Percentiles rank a stretch among this genome's conserved stretches.
These are phyloP conservation scores for Percopsis omiscomaycus DNA, from an alignment of 2,797 vertebrate genomes.

Conservation along the genomic window DNA sequence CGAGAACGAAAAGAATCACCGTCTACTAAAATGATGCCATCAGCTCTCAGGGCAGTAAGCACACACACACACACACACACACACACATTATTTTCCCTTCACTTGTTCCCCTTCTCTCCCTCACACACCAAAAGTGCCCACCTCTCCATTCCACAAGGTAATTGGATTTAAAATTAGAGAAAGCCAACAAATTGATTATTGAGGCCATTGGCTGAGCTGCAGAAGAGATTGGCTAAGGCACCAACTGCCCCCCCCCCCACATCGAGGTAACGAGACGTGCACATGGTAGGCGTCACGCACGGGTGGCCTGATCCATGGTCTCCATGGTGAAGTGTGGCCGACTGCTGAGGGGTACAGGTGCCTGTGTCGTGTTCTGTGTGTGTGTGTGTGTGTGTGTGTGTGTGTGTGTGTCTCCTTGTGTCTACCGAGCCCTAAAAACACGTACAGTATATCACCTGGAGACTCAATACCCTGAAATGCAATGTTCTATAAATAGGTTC, in stretches of 20 bases:
- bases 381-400: not conserved
- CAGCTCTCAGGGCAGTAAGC: not conserved
- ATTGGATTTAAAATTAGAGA: slow-evolving; percentile 71
- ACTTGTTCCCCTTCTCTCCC: not conserved
- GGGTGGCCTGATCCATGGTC: slow-evolving; percentile 13
- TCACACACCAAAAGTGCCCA: not conserved
- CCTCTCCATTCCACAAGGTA: slow-evolving; percentile 27
- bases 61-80: slow-evolving; percentile 9
- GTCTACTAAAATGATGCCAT: too few species aligned
- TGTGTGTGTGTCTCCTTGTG: too few species aligned
- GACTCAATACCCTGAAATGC: too few species aligned
- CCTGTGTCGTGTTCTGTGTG: not conserved
- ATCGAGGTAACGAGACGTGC: not conserved
- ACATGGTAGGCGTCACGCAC: slow-evolving; percentile 18
- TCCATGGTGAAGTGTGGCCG: too few species aligned
- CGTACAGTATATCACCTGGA: too few species aligned
- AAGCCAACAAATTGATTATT: slow-evolving; percentile 62
- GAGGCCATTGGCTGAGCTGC: slow-evolving; percentile 40
- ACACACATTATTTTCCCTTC: not conserved
- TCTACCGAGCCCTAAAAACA: too few species aligned
- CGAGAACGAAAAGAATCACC: too few species aligned
- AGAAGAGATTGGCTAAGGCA: slow-evolving; percentile 46
- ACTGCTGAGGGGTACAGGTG: not conserved
- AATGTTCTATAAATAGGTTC: too few species aligned
- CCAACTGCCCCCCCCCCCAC: too few species aligned